A percentile compares a stretch with the other conserved stretches of the same genome.
Conservation (phyloP, 2,888 invertebrate genomes). For the Eupelmus urozonus region DNA sequence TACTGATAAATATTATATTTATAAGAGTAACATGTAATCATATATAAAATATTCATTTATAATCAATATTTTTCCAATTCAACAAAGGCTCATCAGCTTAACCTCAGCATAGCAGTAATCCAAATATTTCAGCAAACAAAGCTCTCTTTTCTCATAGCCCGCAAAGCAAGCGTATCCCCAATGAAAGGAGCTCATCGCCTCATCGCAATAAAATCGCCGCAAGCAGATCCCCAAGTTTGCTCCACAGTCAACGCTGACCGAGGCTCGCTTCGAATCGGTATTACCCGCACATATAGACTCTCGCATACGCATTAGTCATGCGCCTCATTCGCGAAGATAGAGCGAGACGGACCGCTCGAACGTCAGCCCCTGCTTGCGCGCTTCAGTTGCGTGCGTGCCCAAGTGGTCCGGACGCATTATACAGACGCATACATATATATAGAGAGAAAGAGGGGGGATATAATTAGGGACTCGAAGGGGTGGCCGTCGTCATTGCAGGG, state of each 20-base stretch:
- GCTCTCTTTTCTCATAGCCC: not conserved
- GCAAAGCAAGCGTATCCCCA: not conserved
- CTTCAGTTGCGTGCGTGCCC: slow-evolving; percentile 74
- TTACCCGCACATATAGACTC: not conserved
- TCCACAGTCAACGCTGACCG: slow-evolving; percentile 37
- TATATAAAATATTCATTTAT: too few relatives aligned
- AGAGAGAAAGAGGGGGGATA: slow-evolving; percentile 70
- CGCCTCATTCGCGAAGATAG: not conserved
- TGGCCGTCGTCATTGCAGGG: slow-evolving; percentile 62
- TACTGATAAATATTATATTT: too few relatives aligned
- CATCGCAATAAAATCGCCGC: slow-evolving; percentile 38
- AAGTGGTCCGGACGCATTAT: slow-evolving; percentile 77
- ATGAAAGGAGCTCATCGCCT: too few relatives aligned
- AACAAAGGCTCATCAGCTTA: too few relatives aligned
- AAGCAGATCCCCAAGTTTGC: slow-evolving; percentile 2
- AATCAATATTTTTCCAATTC: too few relatives aligned
- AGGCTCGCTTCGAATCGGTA: slow-evolving; percentile 22
- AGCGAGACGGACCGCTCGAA: slow-evolving; percentile 58
- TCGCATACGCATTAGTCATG: not conserved
- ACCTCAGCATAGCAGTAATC: too few relatives aligned
- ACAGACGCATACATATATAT: slow-evolving; percentile 64
- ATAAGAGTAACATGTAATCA: too few relatives aligned
- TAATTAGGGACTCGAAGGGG: slow-evolving; percentile 77
- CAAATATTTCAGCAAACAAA: not conserved
- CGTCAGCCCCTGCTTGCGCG: slow-evolving; percentile 67